Base-by-base conservation (phyloP, 1,140 invertebrate species). In the Ooceraea biroi region DNA sequence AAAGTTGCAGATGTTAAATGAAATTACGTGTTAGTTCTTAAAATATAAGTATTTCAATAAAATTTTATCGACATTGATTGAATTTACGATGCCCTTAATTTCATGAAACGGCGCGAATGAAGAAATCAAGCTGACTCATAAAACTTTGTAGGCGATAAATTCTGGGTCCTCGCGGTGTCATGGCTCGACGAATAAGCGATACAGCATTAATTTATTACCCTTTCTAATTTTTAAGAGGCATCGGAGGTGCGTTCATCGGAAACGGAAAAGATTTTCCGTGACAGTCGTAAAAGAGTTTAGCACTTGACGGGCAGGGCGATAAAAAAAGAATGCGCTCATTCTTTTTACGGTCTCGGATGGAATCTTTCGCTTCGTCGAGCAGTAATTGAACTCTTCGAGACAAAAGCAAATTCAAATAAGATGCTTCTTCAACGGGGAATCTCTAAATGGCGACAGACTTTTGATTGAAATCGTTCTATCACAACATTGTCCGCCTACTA, bases 361-460 rank as follows among this genome's bases (percentile, higher is more conserved):
- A 71, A 80, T 80, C n/a, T 50, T 80, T 22, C 76, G 76, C 65
- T 80, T 80, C 76, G 41, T n/a, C 76, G 66, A 58, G 25, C 65
- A 80, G 36, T 80, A 80, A 80, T 71, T 71, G 76, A 80, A 50
- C 76, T 57, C 17, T 78, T 78, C 63, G 50, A 80, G 76, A 80
- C 65, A 80, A 80, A 80, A 80, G 76, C 50, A 80, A 80, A 77
- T 77, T 77, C 74, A 77, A 77, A 80, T 80, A 80, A 80, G 76
- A 71, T 27, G 52, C 76, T 71, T 69, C 58, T 25, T 58, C 66
- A 69, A 71, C 41, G 17, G 50, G 69, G 65, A 80, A 52, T 77
- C 73, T 52, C 44, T 48, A 65, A 77, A 80, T 71, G 65, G 41
- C 36, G 63, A 69, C 63, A 80, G 48, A 78, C 50, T 80, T 69